Percentiles rank a stretch among this genome's conserved stretches.
These are phyloP conservation scores for Polymixis lichenea DNA, from an alignment of 2,888 invertebrate species.

Conservation along the genomic window DNA sequence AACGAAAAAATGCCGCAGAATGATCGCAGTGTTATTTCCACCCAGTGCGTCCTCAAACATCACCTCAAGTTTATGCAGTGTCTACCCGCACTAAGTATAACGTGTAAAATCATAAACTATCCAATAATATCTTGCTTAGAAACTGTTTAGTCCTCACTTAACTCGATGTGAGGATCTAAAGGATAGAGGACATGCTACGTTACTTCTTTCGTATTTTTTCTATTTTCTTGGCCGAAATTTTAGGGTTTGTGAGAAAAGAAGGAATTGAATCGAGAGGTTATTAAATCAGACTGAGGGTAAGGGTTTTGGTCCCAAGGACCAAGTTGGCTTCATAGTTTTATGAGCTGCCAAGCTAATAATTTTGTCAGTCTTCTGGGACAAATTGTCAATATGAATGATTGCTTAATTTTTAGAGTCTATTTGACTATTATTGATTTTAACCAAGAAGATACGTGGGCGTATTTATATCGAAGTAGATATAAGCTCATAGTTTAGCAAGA, in stretches of 20 bases:
- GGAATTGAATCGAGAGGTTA: constrained; percentile 47
- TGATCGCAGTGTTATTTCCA: neutral
- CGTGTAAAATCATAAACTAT: constrained; percentile 44
- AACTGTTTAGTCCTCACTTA: constrained; percentile 48
- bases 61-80: constrained; percentile 26
- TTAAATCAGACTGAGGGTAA: constrained; percentile 40
- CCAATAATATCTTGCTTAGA: constrained; percentile 44
- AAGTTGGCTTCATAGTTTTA: neutral
- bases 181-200: constrained; percentile 37
- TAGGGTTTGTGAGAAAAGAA: constrained; percentile 26
- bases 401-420: neutral
- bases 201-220: constrained; percentile 40
- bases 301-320: constrained; percentile 17
- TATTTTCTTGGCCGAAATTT: constrained; percentile 32
- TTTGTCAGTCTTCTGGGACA: neutral
- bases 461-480: neutral
- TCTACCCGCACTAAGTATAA: constrained; percentile 18
- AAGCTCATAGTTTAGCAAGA: constrained; percentile 4
- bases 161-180: constrained; percentile 34
- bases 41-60: constrained; percentile 25
- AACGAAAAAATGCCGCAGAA: no score
- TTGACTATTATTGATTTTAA: neutral
- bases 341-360: constrained; percentile 14
- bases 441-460: neutral
- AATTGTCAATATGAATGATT: neutral